Conservation (phyloP, 2,888 invertebrate genomes). For the Amphipoea lucens region DNA sequence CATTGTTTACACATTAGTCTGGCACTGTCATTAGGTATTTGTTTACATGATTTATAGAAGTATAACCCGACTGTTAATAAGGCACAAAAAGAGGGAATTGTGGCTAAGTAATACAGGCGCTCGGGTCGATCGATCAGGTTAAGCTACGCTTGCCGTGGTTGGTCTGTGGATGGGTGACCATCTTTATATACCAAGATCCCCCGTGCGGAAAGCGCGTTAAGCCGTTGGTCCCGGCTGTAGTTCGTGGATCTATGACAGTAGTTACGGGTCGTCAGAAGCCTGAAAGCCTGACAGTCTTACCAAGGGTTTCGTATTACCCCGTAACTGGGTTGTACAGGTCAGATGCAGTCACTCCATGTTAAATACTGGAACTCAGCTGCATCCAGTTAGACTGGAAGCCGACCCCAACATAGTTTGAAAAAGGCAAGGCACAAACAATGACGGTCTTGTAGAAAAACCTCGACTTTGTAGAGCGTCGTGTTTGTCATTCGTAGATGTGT, state of each 20-base stretch:
- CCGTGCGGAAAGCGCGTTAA: neutral
- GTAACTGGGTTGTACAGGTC: neutral
- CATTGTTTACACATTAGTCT: slow-evolving; percentile 34
- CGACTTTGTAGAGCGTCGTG: too few species aligned
- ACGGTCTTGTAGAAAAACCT: neutral
- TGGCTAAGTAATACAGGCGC: neutral
- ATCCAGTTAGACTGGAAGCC: neutral
- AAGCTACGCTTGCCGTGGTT: neutral
- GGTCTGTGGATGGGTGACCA: neutral
- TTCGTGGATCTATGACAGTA: neutral
- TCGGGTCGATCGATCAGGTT: neutral
- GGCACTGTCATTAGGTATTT: slow-evolving; percentile 14
- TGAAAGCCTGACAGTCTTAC: neutral
- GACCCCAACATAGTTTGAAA: neutral
- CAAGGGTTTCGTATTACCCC: neutral
- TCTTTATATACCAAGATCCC: neutral
- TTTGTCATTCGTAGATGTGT: neutral
- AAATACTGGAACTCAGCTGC: neutral
- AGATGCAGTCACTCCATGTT: neutral
- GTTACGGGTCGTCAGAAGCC: neutral
- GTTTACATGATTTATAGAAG: slow-evolving; percentile 24
- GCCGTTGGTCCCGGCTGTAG: neutral
- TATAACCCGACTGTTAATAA: neutral
- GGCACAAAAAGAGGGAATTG: neutral
- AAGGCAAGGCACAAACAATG: neutral